phyloP scores from a whole-genome alignment of 1,140 invertebrate genomes.

The Calephelis nemesis region DNA sequence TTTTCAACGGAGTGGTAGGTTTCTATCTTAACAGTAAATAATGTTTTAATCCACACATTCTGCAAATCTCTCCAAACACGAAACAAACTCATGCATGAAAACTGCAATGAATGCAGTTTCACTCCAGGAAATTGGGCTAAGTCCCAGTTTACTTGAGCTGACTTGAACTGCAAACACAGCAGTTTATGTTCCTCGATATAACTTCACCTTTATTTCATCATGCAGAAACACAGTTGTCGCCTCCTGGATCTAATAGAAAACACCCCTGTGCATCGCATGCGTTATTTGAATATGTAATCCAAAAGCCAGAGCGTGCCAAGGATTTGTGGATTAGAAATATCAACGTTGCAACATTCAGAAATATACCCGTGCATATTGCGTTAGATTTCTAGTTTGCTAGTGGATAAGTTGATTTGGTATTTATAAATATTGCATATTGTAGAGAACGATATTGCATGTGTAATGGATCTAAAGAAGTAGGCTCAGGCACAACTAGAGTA shows the following conservation, averaged over 20 bases:
- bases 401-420: not conserved
- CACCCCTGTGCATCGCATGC: slow-evolving; percentile 25
- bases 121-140: slow-evolving; percentile 17
- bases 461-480: too few relatives aligned
- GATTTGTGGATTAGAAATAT: slow-evolving; percentile 25
- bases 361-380: not conserved
- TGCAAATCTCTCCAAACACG: not conserved
- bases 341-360: slow-evolving; percentile 16
- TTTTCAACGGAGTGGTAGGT: too few relatives aligned
- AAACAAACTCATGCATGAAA: not conserved
- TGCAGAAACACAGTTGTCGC: slow-evolving; percentile 28
- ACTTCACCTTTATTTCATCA: slow-evolving; percentile 31
- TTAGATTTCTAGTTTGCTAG: not conserved
- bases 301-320: slow-evolving; percentile 25
- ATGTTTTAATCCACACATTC: not conserved
- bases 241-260: slow-evolving; percentile 20
- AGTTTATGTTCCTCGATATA: slow-evolving; percentile 35
- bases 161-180: slow-evolving; percentile 35
- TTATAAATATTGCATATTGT: not conserved
- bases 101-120: not conserved
- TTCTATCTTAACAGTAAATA: too few relatives aligned
- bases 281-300: slow-evolving; percentile 31
- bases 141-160: slow-evolving; percentile 53
- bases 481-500: too few relatives aligned
- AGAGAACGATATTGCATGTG: too few relatives aligned